Percentiles rank a stretch among this genome's conserved stretches.
Evolutionary conservation across 2,888 invertebrate genomes (phyloP).

Genomic region (Octodonta nipae): DNA sequence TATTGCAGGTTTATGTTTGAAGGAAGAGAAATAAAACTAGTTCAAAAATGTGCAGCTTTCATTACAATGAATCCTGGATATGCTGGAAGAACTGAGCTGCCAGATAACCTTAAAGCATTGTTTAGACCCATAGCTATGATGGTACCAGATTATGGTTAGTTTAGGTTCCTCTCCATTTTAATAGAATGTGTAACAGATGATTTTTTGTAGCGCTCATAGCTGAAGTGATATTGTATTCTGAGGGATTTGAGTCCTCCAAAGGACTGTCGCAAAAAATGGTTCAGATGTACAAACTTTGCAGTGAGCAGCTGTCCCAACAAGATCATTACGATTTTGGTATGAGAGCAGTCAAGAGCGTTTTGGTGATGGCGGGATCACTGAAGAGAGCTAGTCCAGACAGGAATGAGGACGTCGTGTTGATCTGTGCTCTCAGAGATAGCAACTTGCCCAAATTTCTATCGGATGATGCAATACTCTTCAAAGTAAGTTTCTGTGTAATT

Average conservation of each 20-base stretch:
- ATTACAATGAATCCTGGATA: constrained; percentile 91
- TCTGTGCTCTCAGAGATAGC: constrained; percentile 75
- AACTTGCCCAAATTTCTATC: constrained; percentile 81
- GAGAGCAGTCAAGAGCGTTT: constrained; percentile 84
- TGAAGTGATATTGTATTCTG: constrained; percentile 84
- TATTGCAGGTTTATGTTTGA: constrained; percentile 69
- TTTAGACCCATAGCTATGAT: constrained; percentile 84
- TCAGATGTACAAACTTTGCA: constrained; percentile 82
- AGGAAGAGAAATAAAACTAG: constrained; percentile 72
- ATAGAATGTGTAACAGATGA: no score
- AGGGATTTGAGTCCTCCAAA: constrained; percentile 82
- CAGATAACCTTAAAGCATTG: constrained; percentile 75
- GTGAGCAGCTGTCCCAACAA: constrained; percentile 81
- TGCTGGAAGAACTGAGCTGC: constrained; percentile 76
- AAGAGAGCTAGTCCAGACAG: constrained; percentile 76
- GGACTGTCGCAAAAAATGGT: constrained; percentile 82
- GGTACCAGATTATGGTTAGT: constrained; percentile 77
- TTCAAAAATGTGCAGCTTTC: constrained; percentile 69
- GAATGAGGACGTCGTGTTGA: constrained; percentile 68
- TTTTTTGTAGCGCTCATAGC: constrained; percentile 68
- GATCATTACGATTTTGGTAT: constrained; percentile 89
- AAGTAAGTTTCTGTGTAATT: no score
- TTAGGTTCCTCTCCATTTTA: no score
- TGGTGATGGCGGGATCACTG: constrained; percentile 83
- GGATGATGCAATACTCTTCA: constrained; percentile 72